Percentiles rank a stretch among this genome's conserved stretches.
phyloP scores from a whole-genome alignment of 2,113 vertebrate species.

The Callochromis pleurospilus region DNA sequence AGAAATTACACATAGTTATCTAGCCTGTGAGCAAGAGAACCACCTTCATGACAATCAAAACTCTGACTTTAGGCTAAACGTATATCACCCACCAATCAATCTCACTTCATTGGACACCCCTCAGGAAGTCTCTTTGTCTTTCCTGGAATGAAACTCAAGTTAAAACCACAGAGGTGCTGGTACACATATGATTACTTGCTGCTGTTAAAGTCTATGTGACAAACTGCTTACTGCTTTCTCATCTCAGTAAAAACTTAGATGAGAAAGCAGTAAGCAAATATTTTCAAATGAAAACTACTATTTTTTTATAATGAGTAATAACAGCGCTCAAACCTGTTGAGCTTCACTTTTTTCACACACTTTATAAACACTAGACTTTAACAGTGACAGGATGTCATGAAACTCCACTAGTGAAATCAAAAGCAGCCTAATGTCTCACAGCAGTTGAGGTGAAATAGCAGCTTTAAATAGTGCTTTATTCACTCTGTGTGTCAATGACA shows the following conservation, averaged over 20 bases:
- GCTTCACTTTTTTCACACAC: background rate
- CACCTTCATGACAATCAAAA: background rate
- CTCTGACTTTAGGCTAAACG: background rate
- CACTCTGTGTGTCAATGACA: background rate
- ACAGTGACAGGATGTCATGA: background rate
- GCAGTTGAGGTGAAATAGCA: background rate
- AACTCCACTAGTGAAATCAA: background rate
- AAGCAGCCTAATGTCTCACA: background rate
- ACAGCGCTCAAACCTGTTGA: background rate
- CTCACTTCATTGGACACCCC: background rate
- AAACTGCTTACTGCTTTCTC: background rate
- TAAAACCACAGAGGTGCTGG: background rate
- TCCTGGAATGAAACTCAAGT: background rate
- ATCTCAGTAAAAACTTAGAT: background rate
- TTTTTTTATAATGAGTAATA: background rate
- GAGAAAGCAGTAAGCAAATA: background rate
- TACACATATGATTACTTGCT: background rate
- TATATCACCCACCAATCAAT: background rate
- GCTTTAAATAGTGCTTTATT: background rate
- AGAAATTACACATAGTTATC: background rate
- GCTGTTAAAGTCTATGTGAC: background rate
- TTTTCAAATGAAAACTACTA: background rate
- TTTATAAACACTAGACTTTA: background rate
- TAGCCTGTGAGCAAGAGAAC: background rate
- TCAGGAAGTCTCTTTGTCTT: background rate